These are phyloP conservation scores for Bruchidius siliquastri DNA, from an alignment of 2,888 invertebrate species.

Conservation along the genomic window DNA sequence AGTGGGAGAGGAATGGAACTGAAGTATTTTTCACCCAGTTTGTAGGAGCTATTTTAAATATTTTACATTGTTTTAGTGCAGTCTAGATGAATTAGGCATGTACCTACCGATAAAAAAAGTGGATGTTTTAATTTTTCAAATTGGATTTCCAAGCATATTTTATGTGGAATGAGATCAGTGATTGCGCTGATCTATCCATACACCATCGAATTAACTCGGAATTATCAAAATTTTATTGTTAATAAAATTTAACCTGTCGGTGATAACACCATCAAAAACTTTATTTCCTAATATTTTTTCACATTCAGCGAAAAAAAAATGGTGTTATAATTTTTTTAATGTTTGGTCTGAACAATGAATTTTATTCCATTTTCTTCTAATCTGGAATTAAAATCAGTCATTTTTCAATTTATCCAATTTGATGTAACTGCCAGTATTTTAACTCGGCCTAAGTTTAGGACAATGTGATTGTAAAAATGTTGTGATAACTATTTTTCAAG, in stretches of 20 bases:
- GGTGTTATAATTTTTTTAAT: not conserved
- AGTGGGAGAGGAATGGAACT: constrained; percentile 44
- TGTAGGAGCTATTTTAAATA: not conserved
- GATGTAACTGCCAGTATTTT: not conserved
- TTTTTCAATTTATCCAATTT: not conserved
- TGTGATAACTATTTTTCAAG: not conserved
- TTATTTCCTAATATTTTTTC: too few species aligned
- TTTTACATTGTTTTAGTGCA: too few species aligned
- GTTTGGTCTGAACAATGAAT: not conserved
- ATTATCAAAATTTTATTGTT: too few species aligned
- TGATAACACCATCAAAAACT: too few species aligned
- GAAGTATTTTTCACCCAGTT: not conserved
- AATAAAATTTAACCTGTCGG: too few species aligned
- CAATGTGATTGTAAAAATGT: not conserved
- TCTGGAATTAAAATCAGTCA: too few species aligned
- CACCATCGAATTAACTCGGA: too few species aligned
- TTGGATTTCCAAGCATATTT: not conserved
- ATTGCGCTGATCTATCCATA: not conserved
- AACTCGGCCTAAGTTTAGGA: not conserved
- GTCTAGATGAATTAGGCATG: too few species aligned
- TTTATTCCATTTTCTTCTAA: too few species aligned
- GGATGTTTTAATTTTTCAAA: not conserved
- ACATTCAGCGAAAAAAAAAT: too few species aligned
- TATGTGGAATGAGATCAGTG: not conserved
- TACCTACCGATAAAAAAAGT: not conserved